These are phyloP conservation scores for Phyto melanocephala DNA, from an alignment of 2,888 invertebrate genomes.

Conservation along the genomic window DNA sequence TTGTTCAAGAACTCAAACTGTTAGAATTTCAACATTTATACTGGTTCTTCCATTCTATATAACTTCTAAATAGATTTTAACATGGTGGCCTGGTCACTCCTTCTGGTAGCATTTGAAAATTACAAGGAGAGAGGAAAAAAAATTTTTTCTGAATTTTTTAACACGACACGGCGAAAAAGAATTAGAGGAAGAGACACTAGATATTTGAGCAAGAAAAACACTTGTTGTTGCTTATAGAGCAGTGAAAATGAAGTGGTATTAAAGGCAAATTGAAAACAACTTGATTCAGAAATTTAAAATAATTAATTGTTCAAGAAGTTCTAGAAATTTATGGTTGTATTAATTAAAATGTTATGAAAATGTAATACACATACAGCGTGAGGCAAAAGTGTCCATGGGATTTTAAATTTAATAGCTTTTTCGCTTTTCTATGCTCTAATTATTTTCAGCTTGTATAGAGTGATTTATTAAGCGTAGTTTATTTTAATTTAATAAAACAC, in stretches of 20 bases:
- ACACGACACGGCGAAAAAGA: neutral
- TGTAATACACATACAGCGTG: no score
- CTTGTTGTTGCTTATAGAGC: neutral
- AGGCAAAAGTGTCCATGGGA: no score
- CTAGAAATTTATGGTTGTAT: no score
- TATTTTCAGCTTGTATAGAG: no score
- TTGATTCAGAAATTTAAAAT: neutral
- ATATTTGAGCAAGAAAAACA: neutral
- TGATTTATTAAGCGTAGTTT: no score
- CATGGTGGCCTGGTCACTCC: slow-evolving; percentile 2
- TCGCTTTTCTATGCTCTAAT: no score
- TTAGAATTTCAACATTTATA: neutral
- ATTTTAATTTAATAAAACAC: no score
- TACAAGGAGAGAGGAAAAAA: neutral
- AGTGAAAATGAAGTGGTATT: neutral
- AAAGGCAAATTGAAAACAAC: neutral
- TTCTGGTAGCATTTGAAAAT: slow-evolving; percentile 3
- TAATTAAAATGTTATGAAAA: no score
- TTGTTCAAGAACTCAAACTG: neutral
- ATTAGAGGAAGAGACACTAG: neutral
- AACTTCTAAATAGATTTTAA: neutral
- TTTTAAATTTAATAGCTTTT: no score
- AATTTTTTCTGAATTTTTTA: slow-evolving; percentile 9
- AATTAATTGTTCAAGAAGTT: neutral
- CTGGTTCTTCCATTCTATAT: neutral